phyloP scores from a whole-genome alignment of 2,888 invertebrate genomes.

The Diloba caeruleocephala region DNA sequence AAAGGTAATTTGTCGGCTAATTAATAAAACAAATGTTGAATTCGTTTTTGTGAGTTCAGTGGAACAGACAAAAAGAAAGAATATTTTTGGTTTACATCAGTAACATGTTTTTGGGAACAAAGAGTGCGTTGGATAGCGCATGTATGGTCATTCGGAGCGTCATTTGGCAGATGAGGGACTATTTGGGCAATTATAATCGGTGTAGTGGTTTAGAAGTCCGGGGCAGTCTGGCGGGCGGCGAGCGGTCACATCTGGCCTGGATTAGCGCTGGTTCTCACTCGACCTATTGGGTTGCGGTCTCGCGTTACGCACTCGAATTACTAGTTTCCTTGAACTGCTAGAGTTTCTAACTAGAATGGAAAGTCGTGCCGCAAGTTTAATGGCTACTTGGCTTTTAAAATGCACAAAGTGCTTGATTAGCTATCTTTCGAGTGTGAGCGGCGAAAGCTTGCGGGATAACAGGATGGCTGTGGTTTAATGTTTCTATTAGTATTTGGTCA shows the following conservation, averaged over 20 bases:
- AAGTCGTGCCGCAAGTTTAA: slow-evolving; percentile 47
- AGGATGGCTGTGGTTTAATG: slow-evolving; percentile 50
- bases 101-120: slow-evolving; percentile 20
- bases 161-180: slow-evolving; percentile 80
- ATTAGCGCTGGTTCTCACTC: slow-evolving; percentile 69
- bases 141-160: slow-evolving; percentile 45
- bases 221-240: slow-evolving; percentile 60
- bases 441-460: slow-evolving; percentile 13
- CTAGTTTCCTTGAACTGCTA: slow-evolving; percentile 70
- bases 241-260: slow-evolving; percentile 74
- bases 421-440: slow-evolving; percentile 37
- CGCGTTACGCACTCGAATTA: slow-evolving; percentile 72
- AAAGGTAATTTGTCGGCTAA: slow-evolving; percentile 57
- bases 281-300: slow-evolving; percentile 76
- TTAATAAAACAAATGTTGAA: slow-evolving; percentile 47
- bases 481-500: slow-evolving; percentile 67
- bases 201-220: slow-evolving; percentile 87
- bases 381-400: slow-evolving; percentile 63
- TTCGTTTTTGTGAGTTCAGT: slow-evolving; percentile 29
- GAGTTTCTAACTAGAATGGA: slow-evolving; percentile 69
- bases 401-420: slow-evolving; percentile 51
- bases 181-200: slow-evolving; percentile 81
- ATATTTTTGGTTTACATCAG: slow-evolving; percentile 20
- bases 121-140: slow-evolving; percentile 4
- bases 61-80: slow-evolving; percentile 16